Base-by-base conservation (phyloP, 2,888 invertebrate genomes). In the Bedellia somnulentella region DNA sequence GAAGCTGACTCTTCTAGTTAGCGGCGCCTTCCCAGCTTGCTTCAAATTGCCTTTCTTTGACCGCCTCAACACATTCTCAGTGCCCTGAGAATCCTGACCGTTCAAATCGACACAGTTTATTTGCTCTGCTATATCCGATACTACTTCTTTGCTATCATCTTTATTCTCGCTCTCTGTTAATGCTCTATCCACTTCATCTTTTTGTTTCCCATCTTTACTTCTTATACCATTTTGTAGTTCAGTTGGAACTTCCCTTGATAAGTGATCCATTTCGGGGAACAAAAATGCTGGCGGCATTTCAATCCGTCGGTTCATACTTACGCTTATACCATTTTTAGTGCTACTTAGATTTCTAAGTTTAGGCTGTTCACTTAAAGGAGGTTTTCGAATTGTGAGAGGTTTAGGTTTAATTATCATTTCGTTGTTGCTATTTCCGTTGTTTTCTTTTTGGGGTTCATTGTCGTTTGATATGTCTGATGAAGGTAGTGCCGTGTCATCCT, bases 1-100 rank as follows among this genome's bases (percentile, higher is more conserved):
- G 56, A 99, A 99, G 57, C 94, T 95, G 21, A 99, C 97, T 35
- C 95, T 79, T 40, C 94, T 79, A 3, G 87, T 82, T 18, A 88
- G 54, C 47, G 87, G 89, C 14, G 81, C 82, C 45, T 87, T 87
- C 14, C 85, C 81, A 29, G 81, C 83, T 47, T 81, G 81, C 57
- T 93, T 90, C 46, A 90, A 63, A 49, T 89, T 89, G 26, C 89
- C 89, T 55, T 90, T 89, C 61, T 85, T 87, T 43, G 82, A 80
- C 40, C 89, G 80, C 48, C 87, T 79, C 57, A 71, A 52, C 32
- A 66, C 57, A 42, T 87, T 68, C 52, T 73, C 79, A 44, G 80
- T 59, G 24, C 62, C 63, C 53, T 82, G 82, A 49, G 71, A 73
- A 54, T 75, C 75, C 51, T 62, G 63, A 60, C 68, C 66, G 56